These are phyloP conservation scores for Acipenser transmontanus DNA, from an alignment of 2,797 vertebrate species.

Conservation along the genomic window DNA sequence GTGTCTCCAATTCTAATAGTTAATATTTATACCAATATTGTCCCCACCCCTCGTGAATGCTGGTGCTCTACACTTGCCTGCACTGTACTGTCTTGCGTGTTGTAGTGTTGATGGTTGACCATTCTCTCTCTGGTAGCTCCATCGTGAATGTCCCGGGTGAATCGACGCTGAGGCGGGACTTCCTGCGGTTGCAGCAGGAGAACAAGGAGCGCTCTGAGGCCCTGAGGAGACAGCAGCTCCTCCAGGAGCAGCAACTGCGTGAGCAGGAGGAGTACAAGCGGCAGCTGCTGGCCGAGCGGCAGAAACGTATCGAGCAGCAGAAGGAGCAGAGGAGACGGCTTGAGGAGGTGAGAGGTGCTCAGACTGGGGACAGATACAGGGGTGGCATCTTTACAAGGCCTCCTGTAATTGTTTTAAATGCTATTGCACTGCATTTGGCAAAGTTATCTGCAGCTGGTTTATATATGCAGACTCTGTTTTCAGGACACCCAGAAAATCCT, in stretches of 20 bases:
- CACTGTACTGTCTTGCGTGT: too few relatives aligned
- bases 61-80: too few relatives aligned
- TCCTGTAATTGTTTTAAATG: background rate
- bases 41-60: too few relatives aligned
- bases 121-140: constrained; percentile 51
- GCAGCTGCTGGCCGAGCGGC: constrained; percentile 77
- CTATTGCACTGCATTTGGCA: too few relatives aligned
- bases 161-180: constrained; percentile 80
- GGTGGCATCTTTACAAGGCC: background rate
- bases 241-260: constrained; percentile 81
- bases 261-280: constrained; percentile 84
- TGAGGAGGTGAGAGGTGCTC: constrained; percentile 64
- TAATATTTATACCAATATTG: too few relatives aligned
- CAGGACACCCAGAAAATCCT: too few relatives aligned
- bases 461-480: too few relatives aligned
- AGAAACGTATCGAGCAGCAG: constrained; percentile 84
- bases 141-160: constrained; percentile 84
- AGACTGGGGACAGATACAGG: too few relatives aligned
- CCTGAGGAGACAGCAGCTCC: constrained; percentile 76
- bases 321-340: constrained; percentile 78
- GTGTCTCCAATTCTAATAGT: constrained; percentile 15
- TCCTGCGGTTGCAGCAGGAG: constrained; percentile 82
- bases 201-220: constrained; percentile 84
- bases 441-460: too few relatives aligned
- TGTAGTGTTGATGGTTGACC: too few relatives aligned